Evolutionary conservation across 2,888 invertebrate genomes (phyloP), one percentile per base, ranked within the genome.

Genomic region (Hylaea fasciaria): DNA sequence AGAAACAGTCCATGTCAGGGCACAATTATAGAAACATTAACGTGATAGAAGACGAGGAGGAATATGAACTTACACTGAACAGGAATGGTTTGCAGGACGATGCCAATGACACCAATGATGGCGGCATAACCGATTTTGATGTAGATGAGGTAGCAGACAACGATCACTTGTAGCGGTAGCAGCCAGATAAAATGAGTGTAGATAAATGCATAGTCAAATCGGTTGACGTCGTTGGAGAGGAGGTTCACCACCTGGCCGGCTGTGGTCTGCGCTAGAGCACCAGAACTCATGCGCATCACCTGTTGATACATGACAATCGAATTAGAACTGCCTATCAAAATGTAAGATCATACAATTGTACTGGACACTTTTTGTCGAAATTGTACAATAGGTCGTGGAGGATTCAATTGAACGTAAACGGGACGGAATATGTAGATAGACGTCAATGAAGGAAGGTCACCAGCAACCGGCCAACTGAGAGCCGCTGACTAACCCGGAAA

Each of bases 211-310:
- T 96, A 94, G 84, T 99, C 98, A 78, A 99, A 96, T 41, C 98
- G 95, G 83, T 96, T 96, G 10, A 98, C 97, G 83, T 99, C 99
- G 78, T 98, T 98, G 5, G 98, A 98, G 54, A 99, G 93, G 5
- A 99, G 91, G 89, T 99, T 98, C 12, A 98, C 96, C 54, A 99
- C 95, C 85, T 98, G 97, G 0, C 98, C 98, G 0, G 96, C 95
- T 0, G 98, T 92, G 0, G 98, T 98, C 82, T 97, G 95, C n/a
- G 96, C 96, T 48, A 98, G 86, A 0, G 98, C 96, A 39, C 95
- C 95, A 76, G 96, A 96, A 70, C 96, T 97, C 76, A 98, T 93
- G 66, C 93, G 92, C 83, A 94, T 89, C 57, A 94, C 93, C 93
- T 93, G 71, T 16, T 57, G 11, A 70, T 10, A 56, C 58, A 62